Base-by-base conservation (phyloP, 2,113 vertebrate genomes). In the Chlamydotis undulata region DNA sequence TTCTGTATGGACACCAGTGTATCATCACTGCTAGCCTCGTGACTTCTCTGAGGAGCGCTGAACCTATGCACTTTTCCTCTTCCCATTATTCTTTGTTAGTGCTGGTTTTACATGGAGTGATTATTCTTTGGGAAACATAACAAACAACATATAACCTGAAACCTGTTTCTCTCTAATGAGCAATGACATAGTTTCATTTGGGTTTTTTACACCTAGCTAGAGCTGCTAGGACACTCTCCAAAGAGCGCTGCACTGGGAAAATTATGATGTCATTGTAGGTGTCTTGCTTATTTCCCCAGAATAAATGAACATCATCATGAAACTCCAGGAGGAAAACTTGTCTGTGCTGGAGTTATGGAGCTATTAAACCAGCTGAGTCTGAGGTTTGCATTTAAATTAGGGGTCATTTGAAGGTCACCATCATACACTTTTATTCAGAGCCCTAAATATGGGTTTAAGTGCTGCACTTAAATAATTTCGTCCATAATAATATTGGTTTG, bases 271-370 rank as follows among this genome's bases (percentile, higher is more conserved):
- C 90, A 95, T 71, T 83, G 75, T 91, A 31, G 70, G 89, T 92
- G 80, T 61, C 86, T 95, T 94, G 37, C 76, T 94, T 90, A 50
- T 94, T 96, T 95, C 86, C 35, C 65, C 64, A 68, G 73, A 89
- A 96, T 73, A 96, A 96, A 96, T 93, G 86, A 94, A 95, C 83
- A 87, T 89, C 88, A 92, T 84, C 92, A 94, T 7, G 31, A 90
- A 96, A 92, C 79, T 96, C 85, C 93, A 93, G 88, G 85, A 95
- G 85, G 86, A 95, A 87, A 95, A 92, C 60, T 74, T 83, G 43
- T 35, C 76, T 78, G 29, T 79, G 39, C 39, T 78, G 57, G 64
- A 90, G 73, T 95, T 95, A 93, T 81, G 68, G 68, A 93, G 80
- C 76, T 83, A 53, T 90, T 96, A 93, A 95, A 89, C 29, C 79